Evolutionary conservation across 2,888 invertebrate species (phyloP), one percentile per base, ranked within the genome.

Genomic region (Campoletis raptor): DNA sequence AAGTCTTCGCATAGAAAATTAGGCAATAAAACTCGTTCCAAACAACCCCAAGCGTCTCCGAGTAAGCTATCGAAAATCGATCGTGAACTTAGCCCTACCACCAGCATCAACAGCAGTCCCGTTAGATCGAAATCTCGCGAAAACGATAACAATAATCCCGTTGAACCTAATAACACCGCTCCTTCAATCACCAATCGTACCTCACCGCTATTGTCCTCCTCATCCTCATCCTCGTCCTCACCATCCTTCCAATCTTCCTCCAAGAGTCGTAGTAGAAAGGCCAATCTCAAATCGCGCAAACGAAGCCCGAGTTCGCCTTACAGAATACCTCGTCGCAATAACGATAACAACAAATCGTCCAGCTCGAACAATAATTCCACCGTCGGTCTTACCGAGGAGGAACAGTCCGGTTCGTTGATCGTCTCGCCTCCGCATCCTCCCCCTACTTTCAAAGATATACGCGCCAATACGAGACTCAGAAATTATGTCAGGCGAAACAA

Each of bases 401-500:
- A 93, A 88, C 93, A 94, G 88, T 94, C 94, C 81, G 94, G 94
- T 89, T 94, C 94, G 42, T 90, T 94, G 83, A 94, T 94, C 88
- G 94, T 93, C 70, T 92, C 94, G 81, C 93, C 94, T 87, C 93
- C 94, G 85, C 93, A 94, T 89, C 94, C 92, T 79, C 92, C 94
- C 73, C 86, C 92, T 61, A 61, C 61, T 85, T 94, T 94, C 90
- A 94, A 93, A 90, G 94, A 94, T 67, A 92, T 94, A 67, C 91
- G 94, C 72, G 90, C 92, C 48, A 93, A 92, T 70, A 89, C 93
- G 72, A 93, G 94, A 89, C 93, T 96, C 91, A 95, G 96, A 81
- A 96, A 96, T 93, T 97, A 97, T 95, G 95, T 96, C 92, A 95
- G 96, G 82, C 95, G 97, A 82, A 96, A 96, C 93, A 95, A 96